Evolutionary conservation across 1,140 invertebrate genomes (phyloP).

Genomic region (Dinoponera quadriceps): DNA sequence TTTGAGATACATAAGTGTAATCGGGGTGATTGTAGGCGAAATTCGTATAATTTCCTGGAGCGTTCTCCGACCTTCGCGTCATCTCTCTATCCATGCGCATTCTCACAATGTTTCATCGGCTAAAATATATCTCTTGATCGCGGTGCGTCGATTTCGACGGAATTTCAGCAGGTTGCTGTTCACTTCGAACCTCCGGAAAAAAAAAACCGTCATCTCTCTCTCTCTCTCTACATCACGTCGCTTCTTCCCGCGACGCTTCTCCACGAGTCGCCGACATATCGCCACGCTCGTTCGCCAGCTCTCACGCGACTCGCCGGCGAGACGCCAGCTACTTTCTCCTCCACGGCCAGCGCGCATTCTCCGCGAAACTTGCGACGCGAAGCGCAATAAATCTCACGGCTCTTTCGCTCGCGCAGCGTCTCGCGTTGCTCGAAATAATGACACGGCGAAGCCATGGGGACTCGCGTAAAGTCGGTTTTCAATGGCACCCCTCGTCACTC

Average conservation of each 20-base stretch:
- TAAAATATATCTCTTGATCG: neutral
- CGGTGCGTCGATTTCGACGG: neutral
- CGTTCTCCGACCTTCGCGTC: neutral
- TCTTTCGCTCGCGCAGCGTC: constrained; percentile 11
- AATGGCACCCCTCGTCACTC: constrained; percentile 42
- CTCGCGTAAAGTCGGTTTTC: constrained; percentile 46
- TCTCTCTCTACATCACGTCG: constrained; percentile 26
- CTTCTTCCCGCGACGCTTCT: constrained; percentile 29
- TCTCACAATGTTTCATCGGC: too few species aligned
- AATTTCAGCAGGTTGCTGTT: constrained; percentile 1
- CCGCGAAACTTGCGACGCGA: constrained; percentile 36
- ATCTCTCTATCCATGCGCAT: too few species aligned
- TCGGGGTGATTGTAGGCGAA: constrained; percentile 17
- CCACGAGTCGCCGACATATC: constrained; percentile 48
- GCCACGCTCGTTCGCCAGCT: constrained; percentile 21
- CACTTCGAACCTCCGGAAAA: constrained; percentile 11
- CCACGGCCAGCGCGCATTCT: constrained; percentile 36
- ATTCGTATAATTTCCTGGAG: constrained; percentile 39
- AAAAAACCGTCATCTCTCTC: neutral
- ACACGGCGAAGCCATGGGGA: constrained; percentile 21
- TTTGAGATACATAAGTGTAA: constrained; percentile 32
- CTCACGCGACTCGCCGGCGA: constrained; percentile 37
- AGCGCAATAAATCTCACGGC: constrained; percentile 44
- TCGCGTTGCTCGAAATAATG: constrained; percentile 37
- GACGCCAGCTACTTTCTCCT: constrained; percentile 41